A percentile compares a stretch with the other conserved stretches of the same genome.
These are phyloP conservation scores for Temnothorax ravouxi DNA, from an alignment of 2,888 invertebrate genomes.

Conservation along the genomic window DNA sequence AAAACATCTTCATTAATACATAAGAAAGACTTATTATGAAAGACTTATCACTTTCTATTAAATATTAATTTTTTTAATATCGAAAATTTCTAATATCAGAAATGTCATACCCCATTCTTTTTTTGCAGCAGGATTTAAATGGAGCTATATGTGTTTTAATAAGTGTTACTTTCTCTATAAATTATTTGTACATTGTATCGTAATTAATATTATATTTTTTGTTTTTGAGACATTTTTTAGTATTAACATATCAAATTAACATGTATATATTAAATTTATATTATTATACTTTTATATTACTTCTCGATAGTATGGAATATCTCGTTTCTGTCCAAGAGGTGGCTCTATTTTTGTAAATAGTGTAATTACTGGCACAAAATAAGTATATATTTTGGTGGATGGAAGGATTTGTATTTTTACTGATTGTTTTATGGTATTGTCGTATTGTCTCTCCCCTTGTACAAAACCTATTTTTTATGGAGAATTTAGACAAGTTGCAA, in stretches of 20 bases:
- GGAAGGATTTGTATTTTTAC: slow-evolving; percentile 70
- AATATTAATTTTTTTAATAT: slow-evolving; percentile 19
- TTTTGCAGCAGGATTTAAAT: slow-evolving; percentile 54
- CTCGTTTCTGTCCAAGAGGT: slow-evolving; percentile 80
- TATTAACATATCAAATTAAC: slow-evolving; percentile 3
- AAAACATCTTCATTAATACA: slow-evolving; percentile 46
- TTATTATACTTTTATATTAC: not conserved
- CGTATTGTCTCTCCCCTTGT: slow-evolving; percentile 83
- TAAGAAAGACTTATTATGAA: not conserved
- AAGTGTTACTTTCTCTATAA: slow-evolving; percentile 4
- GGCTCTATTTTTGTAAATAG: slow-evolving; percentile 76
- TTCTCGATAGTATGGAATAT: slow-evolving; percentile 15
- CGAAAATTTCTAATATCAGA: slow-evolving; percentile 20
- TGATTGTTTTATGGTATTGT: slow-evolving; percentile 75
- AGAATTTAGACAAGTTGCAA: slow-evolving; percentile 56
- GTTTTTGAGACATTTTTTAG: not conserved
- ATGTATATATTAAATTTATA: slow-evolving; percentile 4
- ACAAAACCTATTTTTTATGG: slow-evolving; percentile 61
- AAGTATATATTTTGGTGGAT: slow-evolving; percentile 76
- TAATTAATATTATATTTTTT: slow-evolving; percentile 9
- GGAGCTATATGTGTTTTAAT: slow-evolving; percentile 24
- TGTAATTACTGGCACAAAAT: slow-evolving; percentile 68
- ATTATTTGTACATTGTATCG: slow-evolving; percentile 12
- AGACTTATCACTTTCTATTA: not conserved
- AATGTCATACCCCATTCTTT: slow-evolving; percentile 13